Evolutionary conservation across 1,140 invertebrate species (phyloP).

Genomic region (Diorhabda sublineata): DNA sequence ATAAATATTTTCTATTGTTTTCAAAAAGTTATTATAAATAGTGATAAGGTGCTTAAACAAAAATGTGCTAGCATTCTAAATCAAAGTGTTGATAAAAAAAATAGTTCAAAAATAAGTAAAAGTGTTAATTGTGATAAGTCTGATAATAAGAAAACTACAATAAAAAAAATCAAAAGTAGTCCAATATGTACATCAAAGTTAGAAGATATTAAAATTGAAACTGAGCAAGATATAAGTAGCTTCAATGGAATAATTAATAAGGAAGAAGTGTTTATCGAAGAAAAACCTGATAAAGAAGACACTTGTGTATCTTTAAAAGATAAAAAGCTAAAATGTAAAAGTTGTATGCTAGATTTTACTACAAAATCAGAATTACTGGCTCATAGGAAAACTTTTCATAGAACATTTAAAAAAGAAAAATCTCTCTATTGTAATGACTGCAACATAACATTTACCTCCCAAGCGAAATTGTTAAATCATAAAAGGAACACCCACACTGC

Average conservation of each 20-base stretch:
- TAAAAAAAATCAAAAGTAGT: neutral
- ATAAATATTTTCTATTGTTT: slow-evolving; percentile 36
- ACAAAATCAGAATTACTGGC: neutral
- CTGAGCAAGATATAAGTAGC: too few relatives aligned
- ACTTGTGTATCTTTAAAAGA: slow-evolving; percentile 14
- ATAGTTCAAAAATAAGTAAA: slow-evolving; percentile 12
- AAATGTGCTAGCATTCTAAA: slow-evolving; percentile 25
- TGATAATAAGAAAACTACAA: neutral
- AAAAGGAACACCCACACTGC: slow-evolving; percentile 32
- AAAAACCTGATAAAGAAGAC: neutral
- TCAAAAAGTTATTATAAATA: slow-evolving; percentile 35
- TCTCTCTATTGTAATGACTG: slow-evolving; percentile 32
- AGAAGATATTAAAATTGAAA: neutral
- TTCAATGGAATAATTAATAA: too few relatives aligned
- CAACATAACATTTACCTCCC: slow-evolving; percentile 30
- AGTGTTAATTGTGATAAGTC: neutral
- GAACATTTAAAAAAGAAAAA: slow-evolving; percentile 20
- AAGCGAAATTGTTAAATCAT: slow-evolving; percentile 35
- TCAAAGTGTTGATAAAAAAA: slow-evolving; percentile 18
- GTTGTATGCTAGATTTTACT: neutral
- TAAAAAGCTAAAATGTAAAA: slow-evolving; percentile 10
- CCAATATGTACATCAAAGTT: too few relatives aligned
- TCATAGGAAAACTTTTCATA: neutral
- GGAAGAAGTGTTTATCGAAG: neutral
- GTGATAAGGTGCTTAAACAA: slow-evolving; percentile 30